Base-by-base conservation (phyloP, 2,797 vertebrate genomes). In the Paedocypris micromegethes region DNA sequence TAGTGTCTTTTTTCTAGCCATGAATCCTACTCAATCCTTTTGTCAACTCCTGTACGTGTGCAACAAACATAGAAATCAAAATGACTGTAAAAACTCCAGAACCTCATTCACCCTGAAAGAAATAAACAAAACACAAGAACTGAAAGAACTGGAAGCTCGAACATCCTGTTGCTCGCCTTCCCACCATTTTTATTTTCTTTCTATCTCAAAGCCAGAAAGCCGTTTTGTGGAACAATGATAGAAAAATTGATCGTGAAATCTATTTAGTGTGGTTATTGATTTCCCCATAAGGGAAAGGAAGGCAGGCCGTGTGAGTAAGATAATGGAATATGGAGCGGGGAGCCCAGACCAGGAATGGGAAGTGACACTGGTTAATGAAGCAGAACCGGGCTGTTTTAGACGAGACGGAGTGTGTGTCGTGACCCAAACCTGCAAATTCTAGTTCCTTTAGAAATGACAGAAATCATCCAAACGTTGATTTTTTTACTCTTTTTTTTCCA, bases 221-320 rank as follows among this genome's bases (percentile, higher is more conserved):
- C 56, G 66, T 60, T 64, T 54, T 72, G 62, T 68, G 74, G 71
- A 72, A 78, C 65, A 63, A 78, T 78, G 75, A 80, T 75, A 75
- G 79, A 78, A 80, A 78, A 80, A 78, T 77, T 80, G 77, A 80
- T 80, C 78, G 79, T 80, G 75, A 80, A 80, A 78, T 75, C 79
- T 75, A 77, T 78, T 80, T 77, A 78, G 77, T 76, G 77, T 57
- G 68, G 68, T 71, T 79, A 82, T 77, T 73, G 80, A 79, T 80
- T 80, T 77, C 68, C 59, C 68, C 75, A 76, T 77, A 75, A 79
- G 72, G 68, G 70, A 44, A 41, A 70, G 71, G 73, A 74, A 75
- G 63, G 68, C 54, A 61, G 67, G 57, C 60, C 58, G 64, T 67
- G 66, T 54, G 51, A 58, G 70, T 73, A 74, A 66, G 62, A 76